Conservation (phyloP, 2,888 invertebrate genomes). For the Xestia sexstrigata region DNA sequence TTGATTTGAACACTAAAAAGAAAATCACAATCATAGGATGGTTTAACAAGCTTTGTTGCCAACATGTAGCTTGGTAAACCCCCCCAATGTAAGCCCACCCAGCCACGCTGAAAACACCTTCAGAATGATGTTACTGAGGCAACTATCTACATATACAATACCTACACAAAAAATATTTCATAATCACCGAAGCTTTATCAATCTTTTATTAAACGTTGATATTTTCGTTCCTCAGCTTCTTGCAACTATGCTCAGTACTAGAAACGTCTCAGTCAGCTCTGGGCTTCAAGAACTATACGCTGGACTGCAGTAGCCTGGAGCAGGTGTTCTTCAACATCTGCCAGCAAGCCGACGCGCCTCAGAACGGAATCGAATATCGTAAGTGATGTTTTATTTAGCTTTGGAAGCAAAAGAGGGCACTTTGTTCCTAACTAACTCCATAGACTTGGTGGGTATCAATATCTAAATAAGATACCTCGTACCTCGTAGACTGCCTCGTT, state of each 20-base stretch:
- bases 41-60: too few species aligned
- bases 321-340: constrained; percentile 91
- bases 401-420: not conserved
- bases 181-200: not conserved
- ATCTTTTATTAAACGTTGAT: not conserved
- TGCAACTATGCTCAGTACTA: constrained; percentile 83
- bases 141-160: not conserved
- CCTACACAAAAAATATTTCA: not conserved
- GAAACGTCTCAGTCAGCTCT: constrained; percentile 85
- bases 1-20: too few species aligned
- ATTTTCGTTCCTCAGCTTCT: constrained; percentile 81
- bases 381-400: constrained; percentile 9
- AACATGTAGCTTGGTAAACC: too few species aligned
- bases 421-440: too few species aligned
- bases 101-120: too few species aligned
- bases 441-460: not conserved
- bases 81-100: too few species aligned
- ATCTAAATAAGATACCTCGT: not conserved
- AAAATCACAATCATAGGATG: too few species aligned
- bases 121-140: too few species aligned
- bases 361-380: constrained; percentile 71
- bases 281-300: constrained; percentile 85
- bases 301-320: constrained; percentile 92
- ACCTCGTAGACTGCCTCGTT: too few species aligned
- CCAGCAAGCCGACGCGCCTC: constrained; percentile 79